Conservation (phyloP, 2,797 vertebrate genomes). For the Tolypeutes matacus region DNA sequence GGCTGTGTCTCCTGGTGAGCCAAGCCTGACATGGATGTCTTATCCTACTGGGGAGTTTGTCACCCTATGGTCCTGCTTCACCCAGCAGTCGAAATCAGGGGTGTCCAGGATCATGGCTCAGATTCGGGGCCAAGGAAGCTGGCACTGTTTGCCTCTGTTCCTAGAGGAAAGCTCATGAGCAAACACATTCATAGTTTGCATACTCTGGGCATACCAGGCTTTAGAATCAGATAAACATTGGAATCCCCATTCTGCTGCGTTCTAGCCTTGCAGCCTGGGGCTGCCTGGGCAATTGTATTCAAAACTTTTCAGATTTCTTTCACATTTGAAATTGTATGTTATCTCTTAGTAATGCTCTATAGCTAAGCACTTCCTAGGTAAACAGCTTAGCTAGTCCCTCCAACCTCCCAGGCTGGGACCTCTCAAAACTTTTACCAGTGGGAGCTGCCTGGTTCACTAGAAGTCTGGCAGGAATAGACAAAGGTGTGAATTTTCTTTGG, state of each 20-base stretch:
- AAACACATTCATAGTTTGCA: background rate
- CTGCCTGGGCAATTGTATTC: background rate
- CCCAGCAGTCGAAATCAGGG: background rate
- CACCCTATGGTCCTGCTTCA: background rate
- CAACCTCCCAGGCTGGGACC: background rate
- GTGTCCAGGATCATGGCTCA: background rate
- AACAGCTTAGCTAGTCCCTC: background rate
- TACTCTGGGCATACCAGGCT: background rate
- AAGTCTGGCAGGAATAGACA: background rate
- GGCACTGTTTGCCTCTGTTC: background rate
- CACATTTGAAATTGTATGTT: background rate
- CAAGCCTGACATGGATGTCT: rapidly evolving
- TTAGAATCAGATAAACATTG: background rate
- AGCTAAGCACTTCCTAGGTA: background rate
- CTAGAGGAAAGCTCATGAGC: background rate
- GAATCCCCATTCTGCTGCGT: background rate
- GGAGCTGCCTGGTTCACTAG: background rate
- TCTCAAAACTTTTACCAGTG: too few species aligned
- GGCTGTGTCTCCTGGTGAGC: rapidly evolving
- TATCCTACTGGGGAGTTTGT: background rate
- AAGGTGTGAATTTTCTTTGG: rapidly evolving
- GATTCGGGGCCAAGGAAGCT: background rate
- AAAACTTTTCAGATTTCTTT: background rate
- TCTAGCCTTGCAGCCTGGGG: background rate
- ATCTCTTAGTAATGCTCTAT: background rate